Conservation (phyloP, 92 coral and sea anemone genomes). For the Umimayanthus chanpuru region DNA sequence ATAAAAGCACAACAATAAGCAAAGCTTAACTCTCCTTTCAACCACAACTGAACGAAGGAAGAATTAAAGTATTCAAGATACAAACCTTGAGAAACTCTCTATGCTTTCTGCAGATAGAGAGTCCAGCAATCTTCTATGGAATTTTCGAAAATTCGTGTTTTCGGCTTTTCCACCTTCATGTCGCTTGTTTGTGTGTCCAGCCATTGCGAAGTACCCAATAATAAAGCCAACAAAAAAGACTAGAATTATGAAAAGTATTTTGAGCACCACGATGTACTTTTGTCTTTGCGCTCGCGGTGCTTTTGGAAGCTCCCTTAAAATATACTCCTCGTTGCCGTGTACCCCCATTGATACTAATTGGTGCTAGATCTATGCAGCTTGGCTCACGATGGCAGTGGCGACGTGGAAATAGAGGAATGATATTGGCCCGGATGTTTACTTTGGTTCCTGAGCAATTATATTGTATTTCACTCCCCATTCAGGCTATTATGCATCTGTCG, state of each 20-base stretch:
- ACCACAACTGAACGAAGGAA: background rate
- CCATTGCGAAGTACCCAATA: constrained; percentile 66
- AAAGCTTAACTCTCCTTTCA: background rate
- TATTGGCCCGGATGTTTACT: constrained; percentile 30
- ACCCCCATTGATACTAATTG: background rate
- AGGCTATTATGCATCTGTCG: constrained; percentile 26
- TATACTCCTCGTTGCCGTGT: background rate
- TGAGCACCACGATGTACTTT: constrained; percentile 46
- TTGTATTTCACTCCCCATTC: constrained; percentile 34
- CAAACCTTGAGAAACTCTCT: constrained; percentile 71
- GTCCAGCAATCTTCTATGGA: constrained; percentile 39
- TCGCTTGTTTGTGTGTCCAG: constrained; percentile 11
- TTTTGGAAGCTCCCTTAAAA: constrained; percentile 19
- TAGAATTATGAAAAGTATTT: constrained; percentile 49
- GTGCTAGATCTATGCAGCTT: background rate
- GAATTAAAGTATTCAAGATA: background rate
- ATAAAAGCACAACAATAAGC: background rate
- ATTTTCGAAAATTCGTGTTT: constrained; percentile 31
- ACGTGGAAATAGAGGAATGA: background rate
- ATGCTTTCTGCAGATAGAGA: constrained; percentile 65
- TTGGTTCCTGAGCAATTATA: constrained; percentile 10
- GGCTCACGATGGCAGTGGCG: background rate
- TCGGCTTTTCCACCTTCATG: background rate
- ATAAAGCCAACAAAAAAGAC: constrained; percentile 67
- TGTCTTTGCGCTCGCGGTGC: constrained; percentile 23